phyloP scores from a whole-genome alignment of 2,888 invertebrate species.

The Agonopterix arenella region DNA sequence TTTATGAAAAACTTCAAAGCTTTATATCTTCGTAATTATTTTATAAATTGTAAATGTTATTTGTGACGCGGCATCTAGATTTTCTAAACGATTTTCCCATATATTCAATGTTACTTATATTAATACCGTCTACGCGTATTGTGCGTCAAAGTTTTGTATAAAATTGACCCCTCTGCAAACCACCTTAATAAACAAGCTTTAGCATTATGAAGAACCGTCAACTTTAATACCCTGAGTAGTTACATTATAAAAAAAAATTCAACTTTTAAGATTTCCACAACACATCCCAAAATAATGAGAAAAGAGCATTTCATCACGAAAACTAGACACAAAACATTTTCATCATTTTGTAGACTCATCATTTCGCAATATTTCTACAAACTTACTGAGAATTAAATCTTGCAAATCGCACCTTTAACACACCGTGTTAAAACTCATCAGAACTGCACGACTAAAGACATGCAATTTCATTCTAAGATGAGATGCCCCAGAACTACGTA shows the following conservation, averaged over 20 bases:
- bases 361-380: conserved; percentile 20
- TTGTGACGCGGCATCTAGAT: no score
- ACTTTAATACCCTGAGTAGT: conserved; percentile 6
- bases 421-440: background rate
- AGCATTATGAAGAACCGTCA: no score
- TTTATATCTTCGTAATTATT: no score
- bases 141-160: no score
- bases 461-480: conserved; percentile 6
- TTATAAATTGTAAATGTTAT: no score
- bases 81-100: no score
- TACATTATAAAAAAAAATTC: conserved; percentile 24
- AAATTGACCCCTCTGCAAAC: no score
- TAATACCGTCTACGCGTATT: no score
- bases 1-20: no score
- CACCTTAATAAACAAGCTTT: no score
- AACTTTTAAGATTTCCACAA: conserved; percentile 2
- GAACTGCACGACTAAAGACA: background rate
- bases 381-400: conserved; percentile 2
- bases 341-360: conserved; percentile 33
- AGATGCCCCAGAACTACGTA: conserved; percentile 4
- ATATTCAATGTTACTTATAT: no score
- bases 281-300: conserved; percentile 27
- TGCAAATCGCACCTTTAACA: background rate
- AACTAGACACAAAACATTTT: conserved; percentile 35
- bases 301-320: conserved; percentile 25